phyloP scores from a whole-genome alignment of 2,797 vertebrate species.

The Cottoperca gobio region DNA sequence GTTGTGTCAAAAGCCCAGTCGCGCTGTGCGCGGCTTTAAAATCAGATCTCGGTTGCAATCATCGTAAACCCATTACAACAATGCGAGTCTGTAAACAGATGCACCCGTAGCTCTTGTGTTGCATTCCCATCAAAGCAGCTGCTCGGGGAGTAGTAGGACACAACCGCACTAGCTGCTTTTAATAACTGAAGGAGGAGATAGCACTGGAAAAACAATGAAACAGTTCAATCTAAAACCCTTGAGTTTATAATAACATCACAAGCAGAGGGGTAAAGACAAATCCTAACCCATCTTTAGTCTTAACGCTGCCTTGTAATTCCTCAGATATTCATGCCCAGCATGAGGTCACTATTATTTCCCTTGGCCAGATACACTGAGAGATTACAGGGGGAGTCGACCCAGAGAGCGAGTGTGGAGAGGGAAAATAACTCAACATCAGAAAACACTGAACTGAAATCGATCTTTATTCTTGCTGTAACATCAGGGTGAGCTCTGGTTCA shows the following conservation, averaged over 20 bases:
- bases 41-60: no score
- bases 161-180: neutral
- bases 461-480: slow-evolving; percentile 42
- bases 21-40: no score
- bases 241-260: neutral
- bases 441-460: slow-evolving; percentile 42
- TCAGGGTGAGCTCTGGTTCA: slow-evolving; percentile 43
- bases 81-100: neutral
- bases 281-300: slow-evolving; percentile 44
- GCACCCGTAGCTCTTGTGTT: neutral
- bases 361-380: slow-evolving; percentile 60
- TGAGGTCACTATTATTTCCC: slow-evolving; percentile 74
- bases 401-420: slow-evolving; percentile 28
- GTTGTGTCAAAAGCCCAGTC: no score
- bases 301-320: slow-evolving; percentile 51
- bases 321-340: slow-evolving; percentile 46
- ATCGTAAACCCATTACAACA: no score
- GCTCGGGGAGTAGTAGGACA: neutral
- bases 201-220: neutral
- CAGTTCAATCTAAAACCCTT: neutral
- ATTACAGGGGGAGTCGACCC: slow-evolving; percentile 63
- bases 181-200: neutral
- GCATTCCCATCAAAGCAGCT: neutral
- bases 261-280: neutral
- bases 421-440: slow-evolving; percentile 41